These are phyloP conservation scores for Stenodema calcarata DNA, from an alignment of 2,888 invertebrate species.

Conservation along the genomic window DNA sequence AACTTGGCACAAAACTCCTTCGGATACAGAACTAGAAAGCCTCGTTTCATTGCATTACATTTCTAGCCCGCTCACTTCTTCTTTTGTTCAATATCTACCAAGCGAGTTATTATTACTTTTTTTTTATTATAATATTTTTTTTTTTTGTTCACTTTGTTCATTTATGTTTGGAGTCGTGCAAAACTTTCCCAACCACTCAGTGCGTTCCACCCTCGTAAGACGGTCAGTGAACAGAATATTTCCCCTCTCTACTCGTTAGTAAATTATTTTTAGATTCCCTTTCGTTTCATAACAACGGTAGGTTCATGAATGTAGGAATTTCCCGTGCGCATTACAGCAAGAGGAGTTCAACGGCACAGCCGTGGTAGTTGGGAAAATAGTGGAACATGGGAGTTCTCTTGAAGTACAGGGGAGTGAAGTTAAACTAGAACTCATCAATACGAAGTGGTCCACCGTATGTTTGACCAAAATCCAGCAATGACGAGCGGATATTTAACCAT, in stretches of 20 bases:
- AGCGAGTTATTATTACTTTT: neutral
- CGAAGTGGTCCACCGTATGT: no score
- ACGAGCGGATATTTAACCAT: no score
- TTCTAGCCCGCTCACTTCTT: conserved; percentile 25
- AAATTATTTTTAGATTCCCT: neutral
- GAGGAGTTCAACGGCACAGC: no score
- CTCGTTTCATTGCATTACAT: conserved; percentile 28
- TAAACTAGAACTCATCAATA: no score
- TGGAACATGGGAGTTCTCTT: no score
- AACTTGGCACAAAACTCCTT: conserved; percentile 40
- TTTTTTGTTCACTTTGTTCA: neutral
- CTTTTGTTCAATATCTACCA: conserved; percentile 33
- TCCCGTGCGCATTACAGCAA: no score
- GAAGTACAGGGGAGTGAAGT: no score
- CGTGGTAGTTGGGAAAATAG: no score
- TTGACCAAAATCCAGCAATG: no score
- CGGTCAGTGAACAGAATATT: neutral
- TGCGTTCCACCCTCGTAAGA: neutral
- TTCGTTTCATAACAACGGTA: neutral
- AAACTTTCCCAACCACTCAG: neutral
- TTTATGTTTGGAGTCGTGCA: neutral
- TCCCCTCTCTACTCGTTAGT: neutral
- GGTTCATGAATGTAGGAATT: no score
- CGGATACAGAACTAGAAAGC: conserved; percentile 25
- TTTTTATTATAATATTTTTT: no score